Base-by-base conservation (phyloP, 2,888 invertebrate genomes). In the Callyntrura sp. region DNA sequence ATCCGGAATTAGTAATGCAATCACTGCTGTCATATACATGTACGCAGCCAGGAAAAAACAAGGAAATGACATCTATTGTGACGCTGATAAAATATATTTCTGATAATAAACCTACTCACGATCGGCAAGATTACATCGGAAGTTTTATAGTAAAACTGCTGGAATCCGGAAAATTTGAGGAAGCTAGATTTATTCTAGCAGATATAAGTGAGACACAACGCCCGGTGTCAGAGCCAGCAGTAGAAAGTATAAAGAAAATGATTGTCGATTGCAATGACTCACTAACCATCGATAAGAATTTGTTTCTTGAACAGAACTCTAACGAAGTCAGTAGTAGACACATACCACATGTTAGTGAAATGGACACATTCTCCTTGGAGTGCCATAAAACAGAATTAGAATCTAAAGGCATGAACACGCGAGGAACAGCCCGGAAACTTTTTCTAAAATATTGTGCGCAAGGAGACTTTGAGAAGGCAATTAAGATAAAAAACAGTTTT, bases 381-480 rank as follows among this genome's bases (percentile, higher is more conserved):
- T 83, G 89, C 12, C 92, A 92, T 43, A 68, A 57, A 9, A 17
- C 85, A 79, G 92, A 92, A 62, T 48, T 92, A 14, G 65, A 76
- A 28, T 57, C 89, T 0, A 92, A 92, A 73, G 84, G 81, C 0
- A 78, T 92, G 82, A 92, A 92, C 73, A 70, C 76, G 1, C 60
- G 92, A 83, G 92, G 92, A 23, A 73, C 60, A 0, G 35, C 28
- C 4, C 51, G 92, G 12, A 91, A 89, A 48, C 78, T 92, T n/a
- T 92, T 92, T 78, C 25, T 92, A 8, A 92, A 92, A 51, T 90
- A 90, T 70, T 92, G 92, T 23, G 85, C 90, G 60, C 17, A 6
- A 5, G 89, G 85, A 11, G 90, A 91, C n/a, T 62, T 91, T n/a
- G 20, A 48, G 1, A 92, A 89, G 43, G 91, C 78, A 11, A 11